Conservation (phyloP, 2,113 vertebrate genomes). For the Puntigrus tetrazona region DNA sequence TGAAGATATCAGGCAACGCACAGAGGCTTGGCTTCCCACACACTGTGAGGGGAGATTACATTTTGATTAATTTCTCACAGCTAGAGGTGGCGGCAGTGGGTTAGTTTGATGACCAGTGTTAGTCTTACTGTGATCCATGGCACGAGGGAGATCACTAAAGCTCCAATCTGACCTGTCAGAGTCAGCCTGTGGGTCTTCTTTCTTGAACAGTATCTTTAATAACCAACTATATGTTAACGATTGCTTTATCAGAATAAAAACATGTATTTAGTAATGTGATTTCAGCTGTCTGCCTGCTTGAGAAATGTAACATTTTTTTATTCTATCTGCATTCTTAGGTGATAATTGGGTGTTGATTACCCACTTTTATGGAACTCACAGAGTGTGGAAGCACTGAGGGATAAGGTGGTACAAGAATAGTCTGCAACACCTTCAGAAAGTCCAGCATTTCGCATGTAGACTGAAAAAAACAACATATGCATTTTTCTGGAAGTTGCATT, state of each 20-base stretch:
- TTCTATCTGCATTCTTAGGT: not conserved
- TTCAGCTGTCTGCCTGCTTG: not conserved
- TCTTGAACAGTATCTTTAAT: not conserved
- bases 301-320: not conserved
- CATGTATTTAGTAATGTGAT: not conserved
- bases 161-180: not conserved
- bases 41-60: conserved; percentile 57
- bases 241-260: not conserved
- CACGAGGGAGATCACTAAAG: conserved; percentile 41
- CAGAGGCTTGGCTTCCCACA: conserved; percentile 39
- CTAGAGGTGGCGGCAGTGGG: conserved; percentile 20
- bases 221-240: not conserved
- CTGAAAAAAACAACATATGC: not conserved
- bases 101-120: conserved; percentile 44
- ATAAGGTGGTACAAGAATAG: not conserved
- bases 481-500: not conserved
- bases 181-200: not conserved
- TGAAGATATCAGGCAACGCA: conserved; percentile 51
- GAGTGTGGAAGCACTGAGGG: not conserved
- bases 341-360: conserved; percentile 1
- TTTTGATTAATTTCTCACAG: conserved; percentile 61
- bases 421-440: not conserved
- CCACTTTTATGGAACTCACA: not conserved
- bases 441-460: not conserved
- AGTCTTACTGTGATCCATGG: conserved; percentile 32